These are phyloP conservation scores for Melanotus villosus DNA, from an alignment of 2,888 invertebrate species.

Conservation along the genomic window DNA sequence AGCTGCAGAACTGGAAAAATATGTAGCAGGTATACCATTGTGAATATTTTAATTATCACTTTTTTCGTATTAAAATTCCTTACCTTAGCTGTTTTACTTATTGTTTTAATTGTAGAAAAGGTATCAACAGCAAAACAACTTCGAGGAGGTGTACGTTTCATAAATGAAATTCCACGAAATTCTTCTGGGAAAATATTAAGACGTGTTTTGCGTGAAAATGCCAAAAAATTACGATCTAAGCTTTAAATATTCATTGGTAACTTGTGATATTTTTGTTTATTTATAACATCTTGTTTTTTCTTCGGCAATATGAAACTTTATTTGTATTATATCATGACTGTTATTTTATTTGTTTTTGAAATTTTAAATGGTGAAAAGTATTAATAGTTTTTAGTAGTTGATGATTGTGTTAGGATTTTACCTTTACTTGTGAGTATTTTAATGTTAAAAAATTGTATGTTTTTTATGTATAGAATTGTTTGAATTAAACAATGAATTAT, in stretches of 20 bases:
- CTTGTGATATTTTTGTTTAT: not conserved
- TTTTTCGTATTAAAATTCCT: not conserved
- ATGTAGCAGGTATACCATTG: conserved; percentile 64
- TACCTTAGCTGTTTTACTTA: not conserved
- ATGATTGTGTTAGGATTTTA: too few species aligned
- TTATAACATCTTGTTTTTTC: not conserved
- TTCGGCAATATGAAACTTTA: too few species aligned
- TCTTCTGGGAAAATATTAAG: conserved; percentile 80
- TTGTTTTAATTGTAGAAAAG: conserved; percentile 53
- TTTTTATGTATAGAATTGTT: too few species aligned
- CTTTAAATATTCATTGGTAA: conserved; percentile 53
- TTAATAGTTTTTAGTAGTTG: too few species aligned
- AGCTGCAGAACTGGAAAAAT: conserved; percentile 63
- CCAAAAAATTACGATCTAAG: conserved; percentile 64
- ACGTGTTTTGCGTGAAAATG: conserved; percentile 70
- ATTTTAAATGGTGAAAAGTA: too few species aligned
- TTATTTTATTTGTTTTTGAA: too few species aligned
- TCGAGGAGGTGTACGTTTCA: conserved; percentile 77
- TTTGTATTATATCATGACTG: too few species aligned
- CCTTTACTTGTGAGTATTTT: too few species aligned
- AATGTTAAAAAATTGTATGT: too few species aligned
- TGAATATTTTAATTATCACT: not conserved
- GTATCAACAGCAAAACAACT: conserved; percentile 76
- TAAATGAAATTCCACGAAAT: conserved; percentile 78
- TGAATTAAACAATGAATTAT: too few species aligned